Conservation (phyloP, 92 coral and sea anemone species). For the Palythoa caribaeorum region DNA sequence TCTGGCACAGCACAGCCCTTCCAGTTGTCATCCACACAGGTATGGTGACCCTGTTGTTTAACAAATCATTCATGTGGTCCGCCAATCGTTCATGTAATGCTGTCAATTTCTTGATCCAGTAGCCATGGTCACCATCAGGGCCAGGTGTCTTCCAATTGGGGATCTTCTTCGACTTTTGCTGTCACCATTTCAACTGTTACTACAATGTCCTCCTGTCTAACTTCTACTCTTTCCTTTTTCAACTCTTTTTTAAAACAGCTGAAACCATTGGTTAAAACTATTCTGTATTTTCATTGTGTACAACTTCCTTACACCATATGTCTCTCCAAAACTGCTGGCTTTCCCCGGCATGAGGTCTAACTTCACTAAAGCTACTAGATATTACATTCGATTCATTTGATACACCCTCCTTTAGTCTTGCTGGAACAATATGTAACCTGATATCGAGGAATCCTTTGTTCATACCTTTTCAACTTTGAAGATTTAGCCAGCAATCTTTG, state of each 20-base stretch:
- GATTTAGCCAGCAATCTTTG: no score
- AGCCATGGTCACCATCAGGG: no score
- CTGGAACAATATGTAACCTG: no score
- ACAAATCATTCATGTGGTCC: constrained; percentile 22
- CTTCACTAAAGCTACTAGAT: no score
- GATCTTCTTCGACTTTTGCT: no score
- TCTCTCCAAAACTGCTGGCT: neutral
- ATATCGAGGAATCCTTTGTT: neutral
- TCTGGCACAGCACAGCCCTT: neutral
- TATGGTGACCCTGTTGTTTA: no score
- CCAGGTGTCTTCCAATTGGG: no score
- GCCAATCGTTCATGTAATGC: neutral
- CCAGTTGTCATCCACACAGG: constrained; percentile 28
- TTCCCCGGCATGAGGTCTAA: no score
- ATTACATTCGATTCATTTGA: no score
- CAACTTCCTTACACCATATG: neutral
- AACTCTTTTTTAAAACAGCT: constrained; percentile 14
- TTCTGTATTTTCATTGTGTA: no score
- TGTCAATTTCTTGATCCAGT: no score
- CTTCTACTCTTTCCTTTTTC: constrained; percentile 37
- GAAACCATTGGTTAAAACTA: neutral
- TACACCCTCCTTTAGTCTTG: no score
- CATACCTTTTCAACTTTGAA: neutral
- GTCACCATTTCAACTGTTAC: neutral
- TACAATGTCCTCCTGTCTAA: constrained; percentile 19